Evolutionary conservation across 2,888 invertebrate species (phyloP), one percentile per base, ranked within the genome.

Genomic region (Apamea epomidion): DNA sequence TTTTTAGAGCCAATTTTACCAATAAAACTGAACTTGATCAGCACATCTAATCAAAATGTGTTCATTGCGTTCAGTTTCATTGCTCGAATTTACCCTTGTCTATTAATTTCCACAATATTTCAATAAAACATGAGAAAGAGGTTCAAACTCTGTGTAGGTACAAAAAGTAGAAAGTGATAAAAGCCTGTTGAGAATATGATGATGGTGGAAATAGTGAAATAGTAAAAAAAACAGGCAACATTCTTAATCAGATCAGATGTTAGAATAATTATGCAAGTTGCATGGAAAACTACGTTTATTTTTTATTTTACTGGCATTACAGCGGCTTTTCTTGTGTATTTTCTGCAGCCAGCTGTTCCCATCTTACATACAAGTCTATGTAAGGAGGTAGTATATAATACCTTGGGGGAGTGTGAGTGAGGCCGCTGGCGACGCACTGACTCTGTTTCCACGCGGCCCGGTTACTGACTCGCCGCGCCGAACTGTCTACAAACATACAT

Each of bases 381-480:
- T 48, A 60, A 70, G 79, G 45, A 79, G 73, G 72, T 85, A 21
- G 62, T 76, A 42, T 73, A 76, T 88, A 97, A 76, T 88, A 97
- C 97, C 97, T 97, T 90, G 97, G 94, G 94, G 96, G 94, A 95
- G 95, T 95, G 94, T 96, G 97, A 93, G 95, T 96, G 96, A 97
- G 95, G 87, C 98, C 98, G 96, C 98, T 98, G 97, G 98, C 98
- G 97, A 98, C 98, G 97, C 98, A 98, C 97, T 98, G 98, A 97
- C 98, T 98, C 97, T 98, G 98, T 97, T 98, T 98, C 98, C 98
- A 98, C 98, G 98, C 98, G 97, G 98, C 98, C 97, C 98, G 98
- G 94, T 94, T 96, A 97, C 98, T 98, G 98, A 98, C 97, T 98
- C 98, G 98, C 98, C 98, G 98, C 98, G 98, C 97, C 98, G 98